Evolutionary conservation across 1,140 invertebrate genomes (phyloP), one percentile per base, ranked within the genome.

Genomic region (Drosophila santomea): DNA sequence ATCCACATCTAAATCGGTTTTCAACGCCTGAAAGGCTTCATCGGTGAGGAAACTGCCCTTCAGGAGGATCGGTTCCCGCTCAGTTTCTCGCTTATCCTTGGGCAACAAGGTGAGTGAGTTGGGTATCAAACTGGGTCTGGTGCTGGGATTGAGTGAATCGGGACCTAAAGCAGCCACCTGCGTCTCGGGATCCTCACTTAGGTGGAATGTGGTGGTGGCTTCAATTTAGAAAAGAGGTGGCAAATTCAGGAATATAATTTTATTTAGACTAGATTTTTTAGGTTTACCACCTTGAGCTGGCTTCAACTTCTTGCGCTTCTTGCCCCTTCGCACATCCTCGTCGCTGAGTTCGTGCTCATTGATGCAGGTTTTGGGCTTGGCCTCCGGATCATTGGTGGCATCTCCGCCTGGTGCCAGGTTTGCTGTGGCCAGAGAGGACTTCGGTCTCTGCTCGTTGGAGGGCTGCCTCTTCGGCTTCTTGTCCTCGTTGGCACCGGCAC

Each of bases 161-260:
- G 91, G 92, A 2, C 91, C 92, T 35, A 92, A 23, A 4, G 91
- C 78, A 17, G 89, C 90, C n/a, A 92, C 89, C 55, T 92, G 92
- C 2, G 92, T 92, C 61, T 92, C 91, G 0, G 91, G 91, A 75
- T 92, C 91, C 68, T 92, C 78, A 36, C 83, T 92, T 8, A 92
- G 28, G 25, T 92, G 91, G 20, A 92, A 92, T 2, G 91, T 92
- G 10, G 90, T 90, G 17, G 91, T 81, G 17, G 86, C 85, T 90
- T 8, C 12, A 15, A 48, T 44, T 15, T 17, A 6, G 17, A 48
- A 32, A 4, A 20, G 2, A 20, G 20, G 20, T 20, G 20, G 20
- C 20, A 20, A 20, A 2, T 2, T 20, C 1, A 20, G 20, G 20
- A 20, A 20, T 20, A 20, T 2, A 20, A 20, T 20, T 20, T 20